phyloP scores from a whole-genome alignment of 2,797 vertebrate genomes.

The Sparus aurata region DNA sequence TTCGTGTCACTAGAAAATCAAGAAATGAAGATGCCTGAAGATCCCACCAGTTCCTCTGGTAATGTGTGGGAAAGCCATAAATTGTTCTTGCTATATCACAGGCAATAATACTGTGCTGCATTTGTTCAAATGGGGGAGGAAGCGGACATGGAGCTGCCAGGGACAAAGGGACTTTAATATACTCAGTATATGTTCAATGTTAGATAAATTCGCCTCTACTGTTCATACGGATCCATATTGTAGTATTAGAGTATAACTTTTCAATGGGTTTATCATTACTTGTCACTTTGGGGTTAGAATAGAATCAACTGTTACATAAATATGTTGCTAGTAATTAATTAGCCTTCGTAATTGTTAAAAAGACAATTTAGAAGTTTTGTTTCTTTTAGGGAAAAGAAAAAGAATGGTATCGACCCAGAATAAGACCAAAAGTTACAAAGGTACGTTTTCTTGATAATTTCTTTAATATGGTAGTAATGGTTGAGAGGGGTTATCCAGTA shows the following conservation, averaged over 20 bases:
- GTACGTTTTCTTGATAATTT: background rate
- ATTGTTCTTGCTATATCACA: background rate
- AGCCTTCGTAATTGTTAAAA: no score
- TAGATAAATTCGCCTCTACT: no score
- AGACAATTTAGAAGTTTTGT: no score
- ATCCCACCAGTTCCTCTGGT: background rate
- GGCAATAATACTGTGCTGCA: background rate
- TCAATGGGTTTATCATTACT: no score
- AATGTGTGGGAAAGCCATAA: background rate
- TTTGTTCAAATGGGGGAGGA: background rate
- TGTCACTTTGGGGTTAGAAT: no score
- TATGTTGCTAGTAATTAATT: no score
- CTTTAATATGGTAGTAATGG: background rate
- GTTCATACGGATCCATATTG: no score
- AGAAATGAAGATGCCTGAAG: background rate
- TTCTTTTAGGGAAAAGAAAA: conserved; percentile 1
- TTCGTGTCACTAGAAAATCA: background rate
- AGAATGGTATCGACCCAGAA: background rate
- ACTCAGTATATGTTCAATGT: no score
- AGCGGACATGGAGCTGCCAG: no score
- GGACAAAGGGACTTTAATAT: no score
- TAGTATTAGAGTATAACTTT: no score
- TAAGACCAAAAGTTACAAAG: background rate
- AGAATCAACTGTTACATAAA: no score
- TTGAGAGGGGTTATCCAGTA: background rate